These are phyloP conservation scores for Oscheius sp. DNA, from an alignment of 2,888 invertebrate genomes.

Conservation along the genomic window DNA sequence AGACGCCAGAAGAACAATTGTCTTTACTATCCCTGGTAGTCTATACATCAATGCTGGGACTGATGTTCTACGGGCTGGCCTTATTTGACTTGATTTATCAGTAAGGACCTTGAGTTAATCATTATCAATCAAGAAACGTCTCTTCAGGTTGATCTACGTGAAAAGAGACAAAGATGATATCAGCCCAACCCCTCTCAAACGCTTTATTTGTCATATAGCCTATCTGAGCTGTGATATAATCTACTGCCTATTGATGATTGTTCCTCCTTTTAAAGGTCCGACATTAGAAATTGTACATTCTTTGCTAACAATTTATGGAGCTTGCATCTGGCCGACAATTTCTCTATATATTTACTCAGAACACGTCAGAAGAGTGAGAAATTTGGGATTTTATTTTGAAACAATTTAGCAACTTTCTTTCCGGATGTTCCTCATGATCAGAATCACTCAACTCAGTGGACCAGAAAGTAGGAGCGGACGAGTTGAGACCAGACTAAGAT, in stretches of 20 bases:
- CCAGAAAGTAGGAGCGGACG: slow-evolving; percentile 4
- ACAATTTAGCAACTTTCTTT: slow-evolving; percentile 20
- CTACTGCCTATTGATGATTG: slow-evolving; percentile 14
- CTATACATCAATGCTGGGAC: slow-evolving; percentile 27
- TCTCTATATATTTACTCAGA: slow-evolving; percentile 28
- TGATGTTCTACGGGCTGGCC: slow-evolving; percentile 30
- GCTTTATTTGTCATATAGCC: slow-evolving; percentile 11
- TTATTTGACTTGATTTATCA: slow-evolving; percentile 28
- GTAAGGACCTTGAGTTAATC: slow-evolving; percentile 8
- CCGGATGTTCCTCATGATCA: slow-evolving; percentile 19
- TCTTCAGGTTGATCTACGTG: slow-evolving; percentile 17
- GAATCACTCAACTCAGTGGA: slow-evolving; percentile 16
- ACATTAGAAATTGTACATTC: slow-evolving; percentile 23
- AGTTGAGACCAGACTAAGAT: background rate
- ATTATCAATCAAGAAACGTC: background rate
- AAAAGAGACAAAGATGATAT: slow-evolving; percentile 20
- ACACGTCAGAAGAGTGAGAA: slow-evolving; percentile 7
- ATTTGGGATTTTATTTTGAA: background rate
- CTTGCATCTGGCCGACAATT: slow-evolving; percentile 27
- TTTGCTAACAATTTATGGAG: slow-evolving; percentile 26
- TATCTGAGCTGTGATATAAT: slow-evolving; percentile 27
- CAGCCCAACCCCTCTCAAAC: slow-evolving; percentile 9
- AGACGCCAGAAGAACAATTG: slow-evolving; percentile 22
- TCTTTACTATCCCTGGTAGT: slow-evolving; percentile 21
- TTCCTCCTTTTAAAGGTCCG: slow-evolving; percentile 10